These are phyloP conservation scores for Cremastinae sp. DNA, from an alignment of 2,888 invertebrate species.

Conservation along the genomic window DNA sequence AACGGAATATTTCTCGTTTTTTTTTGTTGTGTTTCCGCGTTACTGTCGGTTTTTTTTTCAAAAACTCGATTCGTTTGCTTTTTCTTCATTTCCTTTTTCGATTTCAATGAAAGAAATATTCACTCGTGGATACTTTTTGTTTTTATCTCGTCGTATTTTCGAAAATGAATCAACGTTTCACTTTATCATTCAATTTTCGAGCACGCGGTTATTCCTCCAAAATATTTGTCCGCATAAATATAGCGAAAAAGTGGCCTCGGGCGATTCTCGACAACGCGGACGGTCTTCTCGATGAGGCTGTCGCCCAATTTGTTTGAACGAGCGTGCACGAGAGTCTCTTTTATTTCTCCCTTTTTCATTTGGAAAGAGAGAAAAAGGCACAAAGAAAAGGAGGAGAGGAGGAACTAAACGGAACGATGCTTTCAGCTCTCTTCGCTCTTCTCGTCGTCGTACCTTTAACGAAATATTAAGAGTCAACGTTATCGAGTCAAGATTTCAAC, in stretches of 20 bases:
- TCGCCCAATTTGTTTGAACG: constrained; percentile 70
- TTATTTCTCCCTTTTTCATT: constrained; percentile 29
- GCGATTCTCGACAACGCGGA: constrained; percentile 33
- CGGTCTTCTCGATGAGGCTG: constrained; percentile 40
- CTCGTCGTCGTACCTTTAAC: constrained; percentile 27
- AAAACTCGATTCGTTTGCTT: too few relatives aligned
- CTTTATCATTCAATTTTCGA: neutral
- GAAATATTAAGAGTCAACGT: constrained; percentile 44
- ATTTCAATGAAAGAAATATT: too few relatives aligned
- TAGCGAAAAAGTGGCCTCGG: constrained; percentile 49
- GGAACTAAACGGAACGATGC: constrained; percentile 37
- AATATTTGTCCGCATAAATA: constrained; percentile 7
- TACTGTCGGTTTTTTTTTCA: too few relatives aligned
- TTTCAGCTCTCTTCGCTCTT: neutral
- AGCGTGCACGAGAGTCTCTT: constrained; percentile 38
- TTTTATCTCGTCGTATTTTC: neutral
- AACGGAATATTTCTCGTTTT: constrained; percentile 24
- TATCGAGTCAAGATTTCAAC: constrained; percentile 44
- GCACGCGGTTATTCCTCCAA: constrained; percentile 4
- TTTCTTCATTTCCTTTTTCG: too few relatives aligned
- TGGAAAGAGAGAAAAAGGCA: constrained; percentile 34
- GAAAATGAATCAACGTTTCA: neutral
- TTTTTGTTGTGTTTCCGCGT: too few relatives aligned
- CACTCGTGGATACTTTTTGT: too few relatives aligned
- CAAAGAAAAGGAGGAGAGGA: too few relatives aligned